Evolutionary conservation across 1,140 invertebrate species (phyloP).

Genomic region (Cyrtorhinus lividipennis): DNA sequence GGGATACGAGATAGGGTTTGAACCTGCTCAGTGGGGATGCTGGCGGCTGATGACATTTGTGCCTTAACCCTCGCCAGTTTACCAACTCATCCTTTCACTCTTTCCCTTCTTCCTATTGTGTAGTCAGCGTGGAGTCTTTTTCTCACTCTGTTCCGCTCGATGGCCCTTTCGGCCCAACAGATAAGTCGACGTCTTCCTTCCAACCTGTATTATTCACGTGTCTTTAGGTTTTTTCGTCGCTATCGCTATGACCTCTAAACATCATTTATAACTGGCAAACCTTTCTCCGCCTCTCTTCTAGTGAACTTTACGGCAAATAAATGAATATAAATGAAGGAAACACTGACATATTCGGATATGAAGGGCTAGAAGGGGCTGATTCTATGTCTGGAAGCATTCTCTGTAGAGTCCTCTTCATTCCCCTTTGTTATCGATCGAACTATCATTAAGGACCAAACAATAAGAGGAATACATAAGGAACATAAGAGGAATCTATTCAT

Average conservation of each 20-base stretch:
- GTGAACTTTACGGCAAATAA: not conserved
- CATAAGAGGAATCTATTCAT: too few species aligned
- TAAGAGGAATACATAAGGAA: too few species aligned
- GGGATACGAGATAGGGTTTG: not conserved
- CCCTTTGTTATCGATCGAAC: too few species aligned
- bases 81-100: constrained; percentile 1
- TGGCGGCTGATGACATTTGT: constrained; percentile 14
- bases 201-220: not conserved
- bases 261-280: not conserved
- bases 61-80: not conserved
- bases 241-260: not conserved
- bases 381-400: too few species aligned
- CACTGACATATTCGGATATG: not conserved
- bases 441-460: too few species aligned
- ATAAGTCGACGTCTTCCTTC: constrained; percentile 3
- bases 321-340: not conserved
- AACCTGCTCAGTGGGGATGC: not conserved
- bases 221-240: not conserved
- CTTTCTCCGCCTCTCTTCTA: not conserved
- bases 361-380: too few species aligned
- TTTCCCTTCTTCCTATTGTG: not conserved
- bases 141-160: constrained; percentile 14
- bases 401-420: too few species aligned
- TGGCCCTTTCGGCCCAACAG: not conserved
- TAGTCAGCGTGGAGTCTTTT: not conserved